Evolutionary conservation across 2,797 vertebrate genomes (phyloP).

Genomic region (Cuculus canorus): DNA sequence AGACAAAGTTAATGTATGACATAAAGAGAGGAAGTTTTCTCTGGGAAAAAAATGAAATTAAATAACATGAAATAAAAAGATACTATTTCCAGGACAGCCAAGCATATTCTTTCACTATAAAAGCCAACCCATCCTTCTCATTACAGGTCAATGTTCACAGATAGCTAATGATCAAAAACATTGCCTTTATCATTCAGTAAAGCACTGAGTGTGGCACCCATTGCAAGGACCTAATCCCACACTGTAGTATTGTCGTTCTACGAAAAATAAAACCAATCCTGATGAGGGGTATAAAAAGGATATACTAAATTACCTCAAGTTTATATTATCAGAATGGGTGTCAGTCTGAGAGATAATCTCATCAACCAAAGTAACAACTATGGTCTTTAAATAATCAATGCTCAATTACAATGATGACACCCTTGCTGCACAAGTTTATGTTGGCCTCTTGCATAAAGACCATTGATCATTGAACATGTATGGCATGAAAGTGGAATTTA

Average conservation of each 20-base stretch:
- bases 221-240: neutral
- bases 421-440: neutral
- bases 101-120: neutral
- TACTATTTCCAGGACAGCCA: neutral
- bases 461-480: neutral
- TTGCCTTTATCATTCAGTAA: neutral
- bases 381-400: slow-evolving; percentile 60
- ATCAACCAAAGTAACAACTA: slow-evolving; percentile 46
- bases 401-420: slow-evolving; percentile 33
- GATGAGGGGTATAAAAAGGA: neutral
- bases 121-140: neutral
- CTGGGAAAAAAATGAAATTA: neutral
- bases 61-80: neutral
- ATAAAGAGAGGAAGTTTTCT: slow-evolving; percentile 12
- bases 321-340: slow-evolving; percentile 23
- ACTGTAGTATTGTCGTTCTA: neutral
- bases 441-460: neutral
- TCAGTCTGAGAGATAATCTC: slow-evolving; percentile 41
- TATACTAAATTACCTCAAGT: slow-evolving; percentile 32
- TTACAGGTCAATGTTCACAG: neutral
- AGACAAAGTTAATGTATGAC: slow-evolving; percentile 21
- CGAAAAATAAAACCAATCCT: neutral
- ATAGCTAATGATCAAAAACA: neutral
- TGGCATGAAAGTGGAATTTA: neutral
- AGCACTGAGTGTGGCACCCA: neutral